Evolutionary conservation across 1,140 invertebrate species (phyloP), one percentile per base, ranked within the genome.

Genomic region (Papilio aristodemus): DNA sequence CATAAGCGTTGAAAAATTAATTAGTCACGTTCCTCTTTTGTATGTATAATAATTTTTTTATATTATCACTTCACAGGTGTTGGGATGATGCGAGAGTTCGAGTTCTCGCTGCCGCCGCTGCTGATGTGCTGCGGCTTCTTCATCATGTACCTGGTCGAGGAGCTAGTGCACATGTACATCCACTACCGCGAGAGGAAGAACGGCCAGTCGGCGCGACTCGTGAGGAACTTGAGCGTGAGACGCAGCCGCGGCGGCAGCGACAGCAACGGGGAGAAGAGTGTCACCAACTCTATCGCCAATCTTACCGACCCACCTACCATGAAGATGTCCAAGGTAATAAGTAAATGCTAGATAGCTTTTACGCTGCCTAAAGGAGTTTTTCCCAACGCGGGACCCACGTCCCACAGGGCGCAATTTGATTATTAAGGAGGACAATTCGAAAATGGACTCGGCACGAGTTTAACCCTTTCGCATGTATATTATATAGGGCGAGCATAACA

Each of bases 71-170:
- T 68, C 46, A 74, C 86, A 92, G 90, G 64, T 4, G 57, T 88
- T 9, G 91, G 84, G 0, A 54, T 80, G 10, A 84, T 95, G 39
- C 82, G 89, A 0, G 72, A 92, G 1, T 90, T 94, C 1, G 89
- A 90, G 3, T 94, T 97, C 77, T 94, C 95, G 1, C 80, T 96
- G 7, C 94, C 96, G 0, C 94, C 97, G 70, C 90, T 93, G 68
- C 93, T 95, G 71, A 96, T 94, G 88, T 96, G 95, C 84, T 79
- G 89, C 37, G 95, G 97, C 10, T 97, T 98, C 86, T 97, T 97
- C 84, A 90, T 95, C 6, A 96, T 98, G 93, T 97, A 96, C 78
- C 89, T 97, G 14, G 93, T 97, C 0, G 97, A 98, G 80, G 96
- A 97, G 83, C 82, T 95, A 13, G 95, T 97, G 1, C 96, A 97